Conservation (phyloP, 2,113 vertebrate genomes). For the Falco punctatus region DNA sequence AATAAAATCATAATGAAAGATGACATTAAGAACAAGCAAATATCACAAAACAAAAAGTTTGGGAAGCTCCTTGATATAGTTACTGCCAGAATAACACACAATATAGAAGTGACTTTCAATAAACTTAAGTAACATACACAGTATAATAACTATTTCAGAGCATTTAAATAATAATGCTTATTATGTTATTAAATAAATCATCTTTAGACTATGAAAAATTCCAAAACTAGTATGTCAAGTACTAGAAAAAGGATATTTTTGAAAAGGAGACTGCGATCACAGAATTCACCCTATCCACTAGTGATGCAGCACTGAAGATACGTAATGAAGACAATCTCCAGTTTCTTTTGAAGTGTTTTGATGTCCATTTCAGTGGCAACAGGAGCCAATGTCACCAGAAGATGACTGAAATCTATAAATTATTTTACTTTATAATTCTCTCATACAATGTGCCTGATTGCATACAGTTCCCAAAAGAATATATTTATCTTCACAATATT, state of each 20-base stretch:
- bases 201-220: background rate
- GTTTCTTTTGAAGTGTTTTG: background rate
- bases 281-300: background rate
- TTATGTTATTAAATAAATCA: background rate
- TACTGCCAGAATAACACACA: background rate
- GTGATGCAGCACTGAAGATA: background rate
- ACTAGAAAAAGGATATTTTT: background rate
- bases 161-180: background rate
- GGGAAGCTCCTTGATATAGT: background rate
- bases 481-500: background rate
- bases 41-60: background rate
- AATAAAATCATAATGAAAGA: background rate
- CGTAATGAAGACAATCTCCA: background rate
- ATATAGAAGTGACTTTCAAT: background rate
- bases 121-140: background rate
- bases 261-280: background rate
- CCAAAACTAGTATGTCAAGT: background rate
- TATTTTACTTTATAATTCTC: slow-evolving; percentile 7
- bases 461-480: background rate
- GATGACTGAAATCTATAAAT: background rate
- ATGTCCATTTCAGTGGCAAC: background rate
- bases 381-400: background rate
- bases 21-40: background rate
- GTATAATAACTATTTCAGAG: background rate
- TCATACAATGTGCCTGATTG: background rate